These are phyloP conservation scores for Sarcophaga carnaria DNA, from an alignment of 2,888 invertebrate genomes.

Conservation along the genomic window DNA sequence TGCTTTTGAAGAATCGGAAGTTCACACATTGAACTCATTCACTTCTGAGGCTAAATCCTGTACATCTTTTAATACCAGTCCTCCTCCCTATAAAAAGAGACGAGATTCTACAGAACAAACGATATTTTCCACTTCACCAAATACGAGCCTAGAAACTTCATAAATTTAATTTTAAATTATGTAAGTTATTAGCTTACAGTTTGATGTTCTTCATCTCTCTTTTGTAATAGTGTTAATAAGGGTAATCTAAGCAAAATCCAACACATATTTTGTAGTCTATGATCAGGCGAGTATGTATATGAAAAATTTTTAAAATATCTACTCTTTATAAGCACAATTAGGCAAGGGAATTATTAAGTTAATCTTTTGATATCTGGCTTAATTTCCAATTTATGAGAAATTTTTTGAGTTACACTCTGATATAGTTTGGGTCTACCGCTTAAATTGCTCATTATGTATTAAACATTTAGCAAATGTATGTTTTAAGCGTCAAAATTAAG, in stretches of 20 bases:
- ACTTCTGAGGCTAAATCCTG: constrained; percentile 21
- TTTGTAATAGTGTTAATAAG: constrained; percentile 28
- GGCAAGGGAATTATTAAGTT: background rate
- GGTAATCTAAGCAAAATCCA: background rate
- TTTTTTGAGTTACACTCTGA: too few relatives aligned
- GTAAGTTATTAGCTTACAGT: constrained; percentile 49
- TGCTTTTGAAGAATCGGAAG: background rate
- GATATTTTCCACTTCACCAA: background rate
- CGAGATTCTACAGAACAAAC: constrained; percentile 62
- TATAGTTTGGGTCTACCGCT: too few relatives aligned
- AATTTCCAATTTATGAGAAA: background rate
- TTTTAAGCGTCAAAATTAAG: too few relatives aligned
- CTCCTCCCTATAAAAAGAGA: constrained; percentile 74
- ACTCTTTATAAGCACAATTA: background rate
- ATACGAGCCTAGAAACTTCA: constrained; percentile 41
- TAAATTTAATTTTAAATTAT: constrained; percentile 45
- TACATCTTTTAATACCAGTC: constrained; percentile 44
- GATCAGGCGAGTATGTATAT: background rate
- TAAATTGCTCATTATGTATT: too few relatives aligned
- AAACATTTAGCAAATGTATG: too few relatives aligned
- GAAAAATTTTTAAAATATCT: background rate
- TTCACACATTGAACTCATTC: background rate
- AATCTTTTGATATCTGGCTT: background rate
- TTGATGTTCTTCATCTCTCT: constrained; percentile 25
- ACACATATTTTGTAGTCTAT: background rate